Percentiles rank a stretch among this genome's conserved stretches.
Conservation (phyloP, 2,797 vertebrate species). For the Tolypeutes matacus region DNA sequence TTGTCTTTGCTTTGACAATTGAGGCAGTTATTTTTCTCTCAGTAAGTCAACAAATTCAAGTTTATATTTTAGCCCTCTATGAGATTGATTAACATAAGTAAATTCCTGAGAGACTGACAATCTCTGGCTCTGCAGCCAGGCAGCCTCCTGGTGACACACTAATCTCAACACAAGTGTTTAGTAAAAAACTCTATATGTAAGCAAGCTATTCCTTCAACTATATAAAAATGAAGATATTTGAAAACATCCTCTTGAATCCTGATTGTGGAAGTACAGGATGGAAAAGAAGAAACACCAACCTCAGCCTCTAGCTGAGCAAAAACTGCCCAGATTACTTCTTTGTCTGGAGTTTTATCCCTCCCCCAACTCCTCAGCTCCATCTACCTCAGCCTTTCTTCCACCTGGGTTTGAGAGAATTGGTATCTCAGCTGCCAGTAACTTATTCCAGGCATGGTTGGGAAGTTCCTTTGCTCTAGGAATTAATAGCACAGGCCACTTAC, state of each 20-base stretch:
- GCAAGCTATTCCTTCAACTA: not conserved
- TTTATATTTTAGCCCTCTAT: not conserved
- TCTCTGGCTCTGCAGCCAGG: not conserved
- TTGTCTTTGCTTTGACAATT: not conserved
- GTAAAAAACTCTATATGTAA: not conserved
- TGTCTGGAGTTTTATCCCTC: not conserved
- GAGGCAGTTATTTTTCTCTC: not conserved
- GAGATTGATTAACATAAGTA: constrained; percentile 11
- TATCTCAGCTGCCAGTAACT: not conserved
- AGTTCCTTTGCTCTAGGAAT: not conserved
- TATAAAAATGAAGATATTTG: not conserved
- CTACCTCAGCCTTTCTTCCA: not conserved
- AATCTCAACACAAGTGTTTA: not conserved
- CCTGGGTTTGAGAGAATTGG: not conserved
- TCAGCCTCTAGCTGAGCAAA: not conserved
- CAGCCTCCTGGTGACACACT: not conserved
- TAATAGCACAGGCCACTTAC: not conserved
- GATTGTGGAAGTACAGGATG: not conserved
- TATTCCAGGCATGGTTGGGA: not conserved
- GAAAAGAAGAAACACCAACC: not conserved
- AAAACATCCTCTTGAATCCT: not conserved
- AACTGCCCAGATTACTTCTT: not conserved
- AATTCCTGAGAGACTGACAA: not conserved
- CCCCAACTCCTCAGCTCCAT: not conserved
- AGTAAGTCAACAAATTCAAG: not conserved